A percentile compares a stretch with the other conserved stretches of the same genome.
Evolutionary conservation across 2,888 invertebrate genomes (phyloP).

Genomic region (Tromatobia lineatoria): DNA sequence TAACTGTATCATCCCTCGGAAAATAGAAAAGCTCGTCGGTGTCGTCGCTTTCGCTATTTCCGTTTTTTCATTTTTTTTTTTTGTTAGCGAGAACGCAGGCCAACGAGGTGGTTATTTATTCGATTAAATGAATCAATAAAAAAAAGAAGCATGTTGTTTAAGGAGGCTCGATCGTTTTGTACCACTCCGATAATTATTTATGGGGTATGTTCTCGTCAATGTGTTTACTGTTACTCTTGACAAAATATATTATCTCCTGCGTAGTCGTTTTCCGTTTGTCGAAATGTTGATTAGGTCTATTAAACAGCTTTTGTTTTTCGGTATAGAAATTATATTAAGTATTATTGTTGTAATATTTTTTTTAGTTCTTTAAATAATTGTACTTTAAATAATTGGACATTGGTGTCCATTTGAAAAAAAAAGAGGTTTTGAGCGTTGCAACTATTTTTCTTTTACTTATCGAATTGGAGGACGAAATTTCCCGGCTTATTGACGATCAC

Average conservation of each 20-base stretch:
- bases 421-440: conserved; percentile 1
- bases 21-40: conserved; percentile 33
- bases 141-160: conserved; percentile 37
- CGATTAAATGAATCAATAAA: conserved; percentile 61
- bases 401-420: neutral
- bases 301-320: conserved; percentile 2
- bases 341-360: conserved; percentile 17
- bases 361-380: conserved; percentile 17
- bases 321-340: conserved; percentile 18
- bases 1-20: conserved; percentile 14
- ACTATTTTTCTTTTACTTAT: conserved; percentile 6
- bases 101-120: conserved; percentile 61
- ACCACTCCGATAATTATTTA: conserved; percentile 21
- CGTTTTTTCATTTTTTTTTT: conserved; percentile 17
- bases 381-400: neutral
- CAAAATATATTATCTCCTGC: neutral
- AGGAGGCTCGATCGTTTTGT: conserved; percentile 34
- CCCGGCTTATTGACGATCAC: neutral
- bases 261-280: neutral
- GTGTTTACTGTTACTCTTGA: conserved; percentile 18
- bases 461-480: neutral
- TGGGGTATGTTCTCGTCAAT: conserved; percentile 23
- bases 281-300: conserved; percentile 1
- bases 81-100: conserved; percentile 23
- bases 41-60: conserved; percentile 16